Percentiles rank a stretch among this genome's conserved stretches.
phyloP scores from a whole-genome alignment of 2,888 invertebrate genomes.

The Xanthia togata region DNA sequence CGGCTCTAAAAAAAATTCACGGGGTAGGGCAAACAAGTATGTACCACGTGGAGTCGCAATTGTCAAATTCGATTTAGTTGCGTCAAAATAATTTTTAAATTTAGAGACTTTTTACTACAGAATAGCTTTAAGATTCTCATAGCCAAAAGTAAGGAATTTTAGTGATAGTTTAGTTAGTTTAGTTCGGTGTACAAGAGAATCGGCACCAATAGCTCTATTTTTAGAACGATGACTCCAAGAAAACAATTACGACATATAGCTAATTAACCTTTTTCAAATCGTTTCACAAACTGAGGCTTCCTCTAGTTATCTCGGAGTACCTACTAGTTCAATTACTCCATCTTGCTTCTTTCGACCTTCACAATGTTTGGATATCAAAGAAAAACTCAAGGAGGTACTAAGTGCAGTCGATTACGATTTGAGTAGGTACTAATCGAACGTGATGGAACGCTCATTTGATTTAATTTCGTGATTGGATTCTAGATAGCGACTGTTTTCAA shows the following conservation, averaged over 20 bases:
- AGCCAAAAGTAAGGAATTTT: too few species aligned
- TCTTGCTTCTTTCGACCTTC: conserved; percentile 44
- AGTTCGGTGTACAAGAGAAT: too few species aligned
- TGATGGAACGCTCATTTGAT: background rate
- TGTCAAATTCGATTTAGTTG: too few species aligned
- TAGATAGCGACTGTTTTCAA: background rate
- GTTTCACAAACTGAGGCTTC: conserved; percentile 14
- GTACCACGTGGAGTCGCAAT: too few species aligned
- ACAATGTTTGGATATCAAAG: conserved; percentile 31
- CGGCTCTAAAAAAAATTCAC: too few species aligned
- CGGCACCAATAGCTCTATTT: background rate
- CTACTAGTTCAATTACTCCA: conserved; percentile 27
- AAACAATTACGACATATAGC: conserved; percentile 17
- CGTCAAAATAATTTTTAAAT: too few species aligned
- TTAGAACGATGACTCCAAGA: conserved; percentile 8
- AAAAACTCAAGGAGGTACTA: conserved; percentile 31
- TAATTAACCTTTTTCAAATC: conserved; percentile 35
- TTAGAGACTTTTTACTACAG: too few species aligned
- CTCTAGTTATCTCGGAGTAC: conserved; percentile 32
- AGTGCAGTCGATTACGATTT: conserved; percentile 13
- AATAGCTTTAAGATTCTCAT: too few species aligned
- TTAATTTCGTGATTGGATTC: conserved; percentile 1
- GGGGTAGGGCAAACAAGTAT: too few species aligned
- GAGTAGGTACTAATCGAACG: background rate
- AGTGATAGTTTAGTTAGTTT: too few species aligned